Percentiles rank a stretch among this genome's conserved stretches.
Evolutionary conservation across 2,113 vertebrate species (phyloP).

Genomic region (Salvator merianae): DNA sequence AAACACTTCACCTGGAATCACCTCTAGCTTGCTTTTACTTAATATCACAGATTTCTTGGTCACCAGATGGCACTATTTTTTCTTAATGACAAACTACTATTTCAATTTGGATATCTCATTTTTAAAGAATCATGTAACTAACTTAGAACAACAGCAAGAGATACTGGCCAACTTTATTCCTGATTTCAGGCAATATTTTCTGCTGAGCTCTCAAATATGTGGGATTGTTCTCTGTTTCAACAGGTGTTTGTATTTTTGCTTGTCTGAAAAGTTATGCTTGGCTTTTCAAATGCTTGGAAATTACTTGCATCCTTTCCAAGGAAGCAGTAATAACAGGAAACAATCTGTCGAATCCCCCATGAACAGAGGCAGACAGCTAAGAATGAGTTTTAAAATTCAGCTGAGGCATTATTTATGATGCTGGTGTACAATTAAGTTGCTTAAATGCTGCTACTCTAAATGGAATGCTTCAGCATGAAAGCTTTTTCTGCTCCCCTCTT

Average conservation of each 20-base stretch:
- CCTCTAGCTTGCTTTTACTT: background rate
- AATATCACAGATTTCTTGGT: background rate
- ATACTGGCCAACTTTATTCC: background rate
- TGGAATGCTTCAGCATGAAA: background rate
- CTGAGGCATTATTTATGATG: background rate
- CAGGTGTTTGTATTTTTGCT: background rate
- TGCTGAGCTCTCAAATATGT: background rate
- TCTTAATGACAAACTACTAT: background rate
- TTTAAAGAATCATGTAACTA: background rate
- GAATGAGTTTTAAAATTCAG: background rate
- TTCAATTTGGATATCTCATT: background rate
- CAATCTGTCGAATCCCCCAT: background rate
- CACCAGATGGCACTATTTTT: conserved; percentile 21
- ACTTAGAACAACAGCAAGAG: background rate
- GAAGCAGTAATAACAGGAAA: background rate
- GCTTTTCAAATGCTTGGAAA: background rate
- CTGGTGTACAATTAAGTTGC: background rate
- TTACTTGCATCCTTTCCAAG: background rate
- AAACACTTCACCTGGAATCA: background rate
- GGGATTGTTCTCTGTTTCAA: background rate
- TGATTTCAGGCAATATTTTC: background rate
- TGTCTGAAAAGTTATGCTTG: background rate
- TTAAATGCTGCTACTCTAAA: background rate
- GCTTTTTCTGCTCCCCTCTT: background rate
- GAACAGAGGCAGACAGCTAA: background rate